A percentile compares a stretch with the other conserved stretches of the same genome.
These are phyloP conservation scores for Drepanosiphum platanoidis DNA, from an alignment of 2,888 invertebrate genomes.

Conservation along the genomic window DNA sequence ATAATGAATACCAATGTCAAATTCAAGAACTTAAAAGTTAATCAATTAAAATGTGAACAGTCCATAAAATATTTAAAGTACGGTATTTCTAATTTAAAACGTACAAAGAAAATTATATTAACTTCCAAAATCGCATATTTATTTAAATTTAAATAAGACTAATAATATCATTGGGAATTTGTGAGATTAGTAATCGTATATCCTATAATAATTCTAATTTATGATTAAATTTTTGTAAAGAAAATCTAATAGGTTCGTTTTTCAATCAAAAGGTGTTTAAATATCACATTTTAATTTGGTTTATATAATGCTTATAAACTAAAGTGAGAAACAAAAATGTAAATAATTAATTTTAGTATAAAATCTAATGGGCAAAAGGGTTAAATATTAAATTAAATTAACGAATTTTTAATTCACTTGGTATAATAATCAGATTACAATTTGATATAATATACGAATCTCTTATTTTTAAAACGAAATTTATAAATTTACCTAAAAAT, in stretches of 20 bases:
- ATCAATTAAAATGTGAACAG: too few relatives aligned
- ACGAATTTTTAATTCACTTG: background rate
- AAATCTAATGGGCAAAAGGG: background rate
- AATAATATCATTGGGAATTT: too few relatives aligned
- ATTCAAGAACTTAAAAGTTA: too few relatives aligned
- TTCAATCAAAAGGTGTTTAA: background rate
- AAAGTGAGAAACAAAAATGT: too few relatives aligned
- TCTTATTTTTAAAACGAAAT: background rate
- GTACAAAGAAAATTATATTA: too few relatives aligned
- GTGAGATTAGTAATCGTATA: too few relatives aligned
- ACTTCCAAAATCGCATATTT: too few relatives aligned
- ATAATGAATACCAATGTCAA: too few relatives aligned
- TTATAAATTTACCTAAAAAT: background rate
- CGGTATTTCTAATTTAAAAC: too few relatives aligned
- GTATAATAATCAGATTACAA: background rate
- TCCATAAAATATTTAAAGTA: too few relatives aligned
- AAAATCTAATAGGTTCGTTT: background rate
- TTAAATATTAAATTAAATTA: background rate
- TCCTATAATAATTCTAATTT: too few relatives aligned
- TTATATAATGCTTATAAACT: background rate
- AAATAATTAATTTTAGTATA: background rate
- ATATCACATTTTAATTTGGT: background rate
- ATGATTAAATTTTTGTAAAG: background rate
- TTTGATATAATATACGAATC: background rate
- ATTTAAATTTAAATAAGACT: too few relatives aligned